Base-by-base conservation (phyloP, 2,797 vertebrate genomes). In the Paedocypris micromegethes region DNA sequence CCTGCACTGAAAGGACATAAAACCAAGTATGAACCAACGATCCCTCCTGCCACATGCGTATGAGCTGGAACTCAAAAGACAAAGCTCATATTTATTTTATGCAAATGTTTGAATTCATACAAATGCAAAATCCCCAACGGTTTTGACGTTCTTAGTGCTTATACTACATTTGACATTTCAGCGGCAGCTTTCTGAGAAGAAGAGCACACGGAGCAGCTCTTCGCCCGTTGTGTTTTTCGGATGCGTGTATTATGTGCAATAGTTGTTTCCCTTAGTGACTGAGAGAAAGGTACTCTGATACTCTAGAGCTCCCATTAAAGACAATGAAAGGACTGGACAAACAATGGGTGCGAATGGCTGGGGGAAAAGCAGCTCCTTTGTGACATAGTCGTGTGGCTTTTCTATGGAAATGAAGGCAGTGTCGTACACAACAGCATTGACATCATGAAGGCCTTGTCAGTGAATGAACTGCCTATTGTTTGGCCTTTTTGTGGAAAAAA, bases 201-300 rank as follows among this genome's bases (percentile, higher is more conserved):
- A 83, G 81, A 81, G 67, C 23, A 82, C 71, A 83, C 72, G 76
- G 81, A 84, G 73, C 79, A 67, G 83, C 82, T 55, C 65, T 23
- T 23, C 23, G 23, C 62, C 54, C 82, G 75, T 78, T 84, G 83
- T 83, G 79, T 79, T 73, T 70, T 70, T 77, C 82, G 81, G 81
- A 85, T 82, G 84, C 83, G 87, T 89, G 86, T 92, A 92, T 88
- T 83, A 91, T 86, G 93, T 93, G 93, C 93, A 94, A 94, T 95
- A 93, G 88, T 81, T 88, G 87, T 90, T 90, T 83, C 80, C 72
- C 86, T 87, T 85, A 81, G 75, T 79, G 87, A 87, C 89, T 88
- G 88, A 90, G 80, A 83, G 88, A 90, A 79, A 79, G 81, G 88
- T 84, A 91, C 91, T 88, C 88, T 88, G 86, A 73, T 88, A 87